Conservation (phyloP, 1,140 invertebrate species). For the Asbolus verrucosus region DNA sequence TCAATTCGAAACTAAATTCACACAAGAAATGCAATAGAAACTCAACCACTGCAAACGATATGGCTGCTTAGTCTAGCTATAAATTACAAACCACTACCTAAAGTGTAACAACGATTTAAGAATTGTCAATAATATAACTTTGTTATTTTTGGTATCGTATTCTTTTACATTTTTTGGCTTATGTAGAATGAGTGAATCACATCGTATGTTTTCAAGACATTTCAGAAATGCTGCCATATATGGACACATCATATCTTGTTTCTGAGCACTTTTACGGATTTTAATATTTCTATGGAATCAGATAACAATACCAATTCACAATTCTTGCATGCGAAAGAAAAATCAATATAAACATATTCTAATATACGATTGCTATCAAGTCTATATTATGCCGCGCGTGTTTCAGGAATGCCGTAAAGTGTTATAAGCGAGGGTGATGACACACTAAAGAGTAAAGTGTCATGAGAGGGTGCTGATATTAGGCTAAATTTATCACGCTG, state of each 20-base stretch:
- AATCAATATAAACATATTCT: slow-evolving; percentile 3
- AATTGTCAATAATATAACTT: no score
- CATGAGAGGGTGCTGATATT: slow-evolving; percentile 30
- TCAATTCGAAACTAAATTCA: no score
- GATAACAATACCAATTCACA: not conserved
- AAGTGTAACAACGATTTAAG: no score
- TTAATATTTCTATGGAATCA: not conserved
- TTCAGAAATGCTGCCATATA: not conserved
- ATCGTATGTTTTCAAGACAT: not conserved
- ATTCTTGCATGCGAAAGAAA: not conserved
- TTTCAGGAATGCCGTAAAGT: slow-evolving; percentile 28
- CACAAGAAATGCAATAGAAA: no score
- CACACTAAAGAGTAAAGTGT: slow-evolving; percentile 33
- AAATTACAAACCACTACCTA: no score
- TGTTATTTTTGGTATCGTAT: no score
- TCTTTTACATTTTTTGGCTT: no score
- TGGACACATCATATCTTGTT: not conserved
- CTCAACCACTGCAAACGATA: no score
- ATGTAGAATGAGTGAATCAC: no score
- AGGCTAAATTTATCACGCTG: slow-evolving; percentile 23
- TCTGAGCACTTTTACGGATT: not conserved
- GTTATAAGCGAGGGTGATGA: slow-evolving; percentile 23
- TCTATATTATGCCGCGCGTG: slow-evolving; percentile 18
- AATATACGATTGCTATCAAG: slow-evolving; percentile 30
- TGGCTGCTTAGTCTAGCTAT: no score